Percentiles rank a stretch among this genome's conserved stretches.
phyloP scores from a whole-genome alignment of 1,140 invertebrate genomes.

The Bicyclus anynana region DNA sequence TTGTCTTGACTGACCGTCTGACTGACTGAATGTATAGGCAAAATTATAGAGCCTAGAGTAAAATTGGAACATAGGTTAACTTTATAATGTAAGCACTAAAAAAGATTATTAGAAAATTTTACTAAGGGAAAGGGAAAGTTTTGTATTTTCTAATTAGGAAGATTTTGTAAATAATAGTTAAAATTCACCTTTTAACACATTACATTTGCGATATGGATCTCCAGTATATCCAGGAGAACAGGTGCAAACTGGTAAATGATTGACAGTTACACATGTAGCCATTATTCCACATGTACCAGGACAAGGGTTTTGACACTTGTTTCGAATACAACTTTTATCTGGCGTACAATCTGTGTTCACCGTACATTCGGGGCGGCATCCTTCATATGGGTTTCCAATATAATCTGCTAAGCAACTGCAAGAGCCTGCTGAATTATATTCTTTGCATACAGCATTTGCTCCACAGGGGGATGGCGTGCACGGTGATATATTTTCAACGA shows the following conservation, averaged over 20 bases:
- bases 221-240: conserved; percentile 83
- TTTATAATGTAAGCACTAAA: too few relatives aligned
- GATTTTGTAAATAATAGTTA: background rate
- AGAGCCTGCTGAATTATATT: conserved; percentile 79
- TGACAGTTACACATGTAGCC: conserved; percentile 85
- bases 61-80: too few relatives aligned
- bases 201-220: conserved; percentile 80
- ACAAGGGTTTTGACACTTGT: conserved; percentile 82
- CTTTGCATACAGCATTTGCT: conserved; percentile 81
- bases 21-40: too few relatives aligned
- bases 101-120: too few relatives aligned
- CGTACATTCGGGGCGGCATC: conserved; percentile 81
- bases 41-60: too few relatives aligned
- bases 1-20: too few relatives aligned
- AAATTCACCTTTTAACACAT: conserved; percentile 44
- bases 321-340: conserved; percentile 79
- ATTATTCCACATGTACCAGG: conserved; percentile 83
- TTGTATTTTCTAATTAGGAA: too few relatives aligned
- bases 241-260: conserved; percentile 84
- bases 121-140: too few relatives aligned
- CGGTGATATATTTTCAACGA: conserved; percentile 64
- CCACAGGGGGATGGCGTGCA: conserved; percentile 83
- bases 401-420: conserved; percentile 82
- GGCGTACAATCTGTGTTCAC: conserved; percentile 81
- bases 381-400: conserved; percentile 83